Conservation (phyloP, 2,888 invertebrate species). For the Agriotes lineatus region DNA sequence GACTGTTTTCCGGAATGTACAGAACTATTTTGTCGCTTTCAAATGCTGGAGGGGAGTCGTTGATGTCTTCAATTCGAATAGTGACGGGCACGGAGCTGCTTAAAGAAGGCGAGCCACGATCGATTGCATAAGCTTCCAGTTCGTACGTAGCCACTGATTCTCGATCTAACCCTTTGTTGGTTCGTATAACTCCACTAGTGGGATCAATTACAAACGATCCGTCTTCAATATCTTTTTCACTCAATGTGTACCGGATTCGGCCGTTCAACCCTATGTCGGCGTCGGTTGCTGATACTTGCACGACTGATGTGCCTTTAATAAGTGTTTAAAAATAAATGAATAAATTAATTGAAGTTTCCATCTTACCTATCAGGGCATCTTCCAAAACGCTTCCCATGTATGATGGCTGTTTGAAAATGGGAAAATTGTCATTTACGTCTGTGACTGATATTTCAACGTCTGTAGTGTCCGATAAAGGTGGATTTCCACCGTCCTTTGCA, state of each 20-base stretch:
- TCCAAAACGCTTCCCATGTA: constrained; percentile 89
- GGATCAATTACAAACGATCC: constrained; percentile 94
- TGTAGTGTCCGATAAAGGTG: constrained; percentile 92
- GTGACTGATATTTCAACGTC: constrained; percentile 95
- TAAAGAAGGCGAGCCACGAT: constrained; percentile 78
- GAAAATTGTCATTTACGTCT: constrained; percentile 97
- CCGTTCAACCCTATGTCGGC: constrained; percentile 91
- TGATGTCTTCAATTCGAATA: constrained; percentile 88
- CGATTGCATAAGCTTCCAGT: constrained; percentile 88
- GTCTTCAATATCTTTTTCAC: constrained; percentile 81
- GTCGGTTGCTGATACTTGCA: constrained; percentile 85
- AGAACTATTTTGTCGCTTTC: constrained; percentile 89
- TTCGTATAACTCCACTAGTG: constrained; percentile 91
- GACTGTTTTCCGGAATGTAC: constrained; percentile 96
- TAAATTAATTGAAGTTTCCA: too few relatives aligned
- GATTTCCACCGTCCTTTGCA: constrained; percentile 92
- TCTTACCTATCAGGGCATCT: constrained; percentile 83
- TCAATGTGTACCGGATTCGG: constrained; percentile 83
- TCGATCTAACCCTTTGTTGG: constrained; percentile 89
- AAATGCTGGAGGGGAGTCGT: constrained; percentile 92
- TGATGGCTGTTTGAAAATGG: constrained; percentile 84
- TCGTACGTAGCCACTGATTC: constrained; percentile 90
- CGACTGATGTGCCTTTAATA: constrained; percentile 75
- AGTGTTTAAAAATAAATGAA: not conserved
- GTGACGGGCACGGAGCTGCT: constrained; percentile 76